A percentile compares a stretch with the other conserved stretches of the same genome.
Conservation (phyloP, 1,140 invertebrate genomes). For the Eueides isabella region DNA sequence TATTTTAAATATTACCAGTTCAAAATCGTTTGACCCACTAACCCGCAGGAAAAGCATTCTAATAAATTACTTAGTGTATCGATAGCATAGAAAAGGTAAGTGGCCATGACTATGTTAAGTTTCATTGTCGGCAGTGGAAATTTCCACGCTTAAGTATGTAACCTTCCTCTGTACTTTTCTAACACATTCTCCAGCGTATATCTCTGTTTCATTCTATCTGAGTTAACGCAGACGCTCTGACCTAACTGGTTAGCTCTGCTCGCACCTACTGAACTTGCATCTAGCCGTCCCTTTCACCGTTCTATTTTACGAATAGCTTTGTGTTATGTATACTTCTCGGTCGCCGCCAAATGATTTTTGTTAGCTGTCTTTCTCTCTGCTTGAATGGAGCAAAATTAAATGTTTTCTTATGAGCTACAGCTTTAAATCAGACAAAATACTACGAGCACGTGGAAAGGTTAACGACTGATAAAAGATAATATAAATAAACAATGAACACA, state of each 20-base stretch:
- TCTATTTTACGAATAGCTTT: conserved; percentile 82
- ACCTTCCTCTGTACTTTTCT: conserved; percentile 61
- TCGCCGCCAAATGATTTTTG: conserved; percentile 79
- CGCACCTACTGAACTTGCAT: conserved; percentile 49
- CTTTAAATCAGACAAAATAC: conserved; percentile 80
- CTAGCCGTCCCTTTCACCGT: conserved; percentile 67
- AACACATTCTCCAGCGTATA: conserved; percentile 50
- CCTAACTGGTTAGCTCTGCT: conserved; percentile 63
- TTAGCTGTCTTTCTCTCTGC: conserved; percentile 81
- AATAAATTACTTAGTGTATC: conserved; percentile 36
- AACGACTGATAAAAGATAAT: conserved; percentile 77
- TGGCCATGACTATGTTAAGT: conserved; percentile 65
- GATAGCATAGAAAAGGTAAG: conserved; percentile 35
- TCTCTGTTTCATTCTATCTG: conserved; percentile 54
- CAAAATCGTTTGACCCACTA: too few relatives aligned
- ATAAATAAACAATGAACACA: conserved; percentile 69
- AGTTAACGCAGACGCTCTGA: conserved; percentile 77
- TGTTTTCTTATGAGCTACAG: conserved; percentile 79
- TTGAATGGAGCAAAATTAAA: conserved; percentile 77
- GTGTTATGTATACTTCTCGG: conserved; percentile 82
- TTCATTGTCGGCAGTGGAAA: conserved; percentile 81
- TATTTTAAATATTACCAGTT: too few relatives aligned
- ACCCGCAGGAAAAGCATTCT: too few relatives aligned
- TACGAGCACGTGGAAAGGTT: conserved; percentile 78
- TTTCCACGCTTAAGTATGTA: conserved; percentile 79